Conservation (phyloP, 2,888 invertebrate species). For the Clitarchus hookeri region DNA sequence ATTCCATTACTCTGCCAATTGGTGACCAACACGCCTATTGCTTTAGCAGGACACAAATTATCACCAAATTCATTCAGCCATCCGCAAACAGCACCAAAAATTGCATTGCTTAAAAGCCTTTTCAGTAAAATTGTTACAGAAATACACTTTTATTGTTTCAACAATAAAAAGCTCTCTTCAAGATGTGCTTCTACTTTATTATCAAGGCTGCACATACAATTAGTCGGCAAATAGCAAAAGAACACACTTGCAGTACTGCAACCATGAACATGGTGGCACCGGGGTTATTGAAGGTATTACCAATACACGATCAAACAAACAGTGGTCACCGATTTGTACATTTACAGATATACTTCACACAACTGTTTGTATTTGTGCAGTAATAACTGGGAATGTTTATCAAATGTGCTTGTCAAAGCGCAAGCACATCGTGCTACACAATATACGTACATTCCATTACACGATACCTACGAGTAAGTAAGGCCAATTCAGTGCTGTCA, state of each 20-base stretch:
- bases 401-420: not conserved
- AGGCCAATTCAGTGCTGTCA: conserved; percentile 1
- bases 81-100: not conserved
- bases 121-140: no score
- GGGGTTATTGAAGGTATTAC: not conserved
- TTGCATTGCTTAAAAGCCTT: no score
- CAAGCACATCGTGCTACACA: not conserved
- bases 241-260: not conserved
- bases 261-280: not conserved
- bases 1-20: not conserved
- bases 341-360: no score
- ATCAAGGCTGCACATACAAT: not conserved
- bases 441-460: not conserved
- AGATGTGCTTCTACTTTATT: not conserved
- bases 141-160: no score
- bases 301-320: not conserved
- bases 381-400: conserved; percentile 7
- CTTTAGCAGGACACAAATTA: not conserved
- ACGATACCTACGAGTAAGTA: not conserved
- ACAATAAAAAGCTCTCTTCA: not conserved
- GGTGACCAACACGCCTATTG: no score
- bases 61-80: not conserved
- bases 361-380: not conserved
- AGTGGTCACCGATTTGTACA: not conserved
- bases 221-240: not conserved